Base-by-base conservation (phyloP, 1,140 invertebrate genomes). In the Eupristina koningsbergeri region DNA sequence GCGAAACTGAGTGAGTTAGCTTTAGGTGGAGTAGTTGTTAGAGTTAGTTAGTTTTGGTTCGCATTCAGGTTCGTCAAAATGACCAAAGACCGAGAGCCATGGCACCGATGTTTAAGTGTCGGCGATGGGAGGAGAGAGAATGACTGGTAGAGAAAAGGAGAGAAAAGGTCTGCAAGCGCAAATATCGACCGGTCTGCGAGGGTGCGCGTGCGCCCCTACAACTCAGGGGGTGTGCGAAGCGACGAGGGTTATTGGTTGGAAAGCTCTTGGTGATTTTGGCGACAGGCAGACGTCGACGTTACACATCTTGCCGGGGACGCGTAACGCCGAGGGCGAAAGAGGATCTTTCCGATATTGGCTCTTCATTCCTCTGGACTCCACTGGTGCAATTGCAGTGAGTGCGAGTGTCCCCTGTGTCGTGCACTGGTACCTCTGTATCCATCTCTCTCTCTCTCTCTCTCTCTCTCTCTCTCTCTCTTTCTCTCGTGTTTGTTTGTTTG, bases 271-370 rank as follows among this genome's bases (percentile, higher is more conserved):
- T 22, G 45, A 74, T 74, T 74, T 74, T 74, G 45, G 73, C n/a
- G 73, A 74, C 45, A 45, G 22, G 45, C 73, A 47, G 73, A 74
- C 73, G 45, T 50, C 31, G 29, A 53, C 47, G 50, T 64, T 36
- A 63, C 76, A 78, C 76, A 58, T 78, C 58, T 64, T 64, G 58
- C 76, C 53, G 76, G 76, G 36, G 76, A 36, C 75, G 75, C 75
- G 53, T 36, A 50, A 47, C 29, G 45, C 19, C 29, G 73, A 76
- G 19, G 29, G 34, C 74, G 45, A 26, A n/a, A 47, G 50, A 58
- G 29, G 31, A 76, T 53, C 45, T 36, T 15, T 76, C 47, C 19
- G n/a, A n/a, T 19, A 29, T 36, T 17, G 0, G 29, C 45, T 47
- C 17, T 6, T 47, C 26, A 29, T 1, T 58, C 34, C 17, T 34